A percentile compares a stretch with the other conserved stretches of the same genome.
phyloP scores from a whole-genome alignment of 2,888 invertebrate genomes.

The Ethmia dodecea region DNA sequence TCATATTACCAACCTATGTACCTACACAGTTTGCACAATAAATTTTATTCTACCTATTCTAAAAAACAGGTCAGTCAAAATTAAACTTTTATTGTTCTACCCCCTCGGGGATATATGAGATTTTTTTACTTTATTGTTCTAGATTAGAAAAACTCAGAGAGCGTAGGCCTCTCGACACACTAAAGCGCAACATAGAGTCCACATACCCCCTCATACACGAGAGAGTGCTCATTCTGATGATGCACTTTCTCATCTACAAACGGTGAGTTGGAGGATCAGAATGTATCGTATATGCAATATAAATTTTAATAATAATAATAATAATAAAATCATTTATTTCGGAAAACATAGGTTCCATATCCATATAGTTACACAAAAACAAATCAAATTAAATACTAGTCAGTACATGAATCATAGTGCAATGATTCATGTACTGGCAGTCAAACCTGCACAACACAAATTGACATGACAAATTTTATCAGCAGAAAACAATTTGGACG shows the following conservation, averaged over 20 bases:
- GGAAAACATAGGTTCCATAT: neutral
- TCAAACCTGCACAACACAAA: too few species aligned
- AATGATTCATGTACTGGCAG: neutral
- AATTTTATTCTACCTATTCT: neutral
- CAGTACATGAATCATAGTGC: neutral
- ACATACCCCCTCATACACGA: conserved; percentile 84
- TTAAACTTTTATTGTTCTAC: too few species aligned
- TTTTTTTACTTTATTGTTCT: conserved; percentile 16
- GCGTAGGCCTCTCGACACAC: conserved; percentile 42
- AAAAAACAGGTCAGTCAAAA: neutral
- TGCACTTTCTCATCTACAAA: conserved; percentile 81
- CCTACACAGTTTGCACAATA: neutral
- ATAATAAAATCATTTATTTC: too few species aligned
- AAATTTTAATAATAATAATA: too few species aligned
- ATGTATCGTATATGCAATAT: too few species aligned
- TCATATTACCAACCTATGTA: neutral
- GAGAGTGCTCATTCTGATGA: conserved; percentile 78
- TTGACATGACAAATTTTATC: too few species aligned
- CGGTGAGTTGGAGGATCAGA: conserved; percentile 26
- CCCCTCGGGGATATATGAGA: neutral
- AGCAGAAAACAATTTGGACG: too few species aligned
- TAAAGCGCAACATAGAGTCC: conserved; percentile 70
- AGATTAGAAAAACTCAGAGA: conserved; percentile 54
- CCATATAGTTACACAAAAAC: neutral
- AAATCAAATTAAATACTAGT: neutral